Evolutionary conservation across 2,797 vertebrate species (phyloP), one percentile per base, ranked within the genome.

Genomic region (Siniperca undulata): DNA sequence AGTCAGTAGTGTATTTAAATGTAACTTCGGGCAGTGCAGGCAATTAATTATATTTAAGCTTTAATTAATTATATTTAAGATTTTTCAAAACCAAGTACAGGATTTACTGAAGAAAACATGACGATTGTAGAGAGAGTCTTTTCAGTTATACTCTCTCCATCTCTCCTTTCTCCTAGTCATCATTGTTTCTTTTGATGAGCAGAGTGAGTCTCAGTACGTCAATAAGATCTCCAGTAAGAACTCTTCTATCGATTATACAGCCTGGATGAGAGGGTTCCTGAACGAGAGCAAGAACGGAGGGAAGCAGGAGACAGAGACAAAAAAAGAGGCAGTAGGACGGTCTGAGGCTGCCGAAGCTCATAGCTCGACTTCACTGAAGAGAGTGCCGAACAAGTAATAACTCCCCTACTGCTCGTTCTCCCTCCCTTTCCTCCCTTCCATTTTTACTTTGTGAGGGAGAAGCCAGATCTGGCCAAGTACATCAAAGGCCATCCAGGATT

Each of bases 191-290:
- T 89, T 87, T 76, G 91, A 91, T 86, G 85, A 84, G 89, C 40
- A 36, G 59, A 86, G 80, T 72, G 83, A 91, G 88, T 85, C 77
- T 91, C 81, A 66, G 73, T 68, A 20, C 55, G 74, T 93, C 93
- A 88, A 89, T 92, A 84, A 64, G 77, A 89, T 92, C 86, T 83
- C 67, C 83, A 74, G 83, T 88, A 89, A 93, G 91, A 93, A 93
- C 86, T 90, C 86, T 55, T 83, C 50, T 65, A 93, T 94, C 5
- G 90, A 92, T 92, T 88, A 19, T n/a, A 71, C 70, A 59, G 85
- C 77, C 81, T 52, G 48, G 75, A 84, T 72, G 74, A 87, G 69
- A 84, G 70, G 34, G n/a, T 40, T 65, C 70, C 73, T 78, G 86
- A 82, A 76, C 67, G 70, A 88, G 78, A 81, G 70, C 22, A 24